Percentiles rank a stretch among this genome's conserved stretches.
Evolutionary conservation across 2,113 vertebrate genomes (phyloP).

Genomic region (Gambusia holbrooki): DNA sequence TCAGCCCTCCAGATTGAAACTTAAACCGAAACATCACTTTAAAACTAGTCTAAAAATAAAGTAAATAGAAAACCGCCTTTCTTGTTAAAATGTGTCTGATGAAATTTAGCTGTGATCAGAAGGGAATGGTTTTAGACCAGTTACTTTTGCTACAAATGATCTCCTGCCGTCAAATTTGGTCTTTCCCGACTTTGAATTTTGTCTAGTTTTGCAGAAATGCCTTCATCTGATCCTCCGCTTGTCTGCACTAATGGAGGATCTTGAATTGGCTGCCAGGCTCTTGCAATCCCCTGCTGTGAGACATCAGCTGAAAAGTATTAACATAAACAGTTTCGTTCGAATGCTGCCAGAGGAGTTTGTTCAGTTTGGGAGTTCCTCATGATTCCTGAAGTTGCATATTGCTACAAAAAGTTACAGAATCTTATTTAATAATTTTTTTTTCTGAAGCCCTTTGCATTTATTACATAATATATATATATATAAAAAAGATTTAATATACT

Average conservation of each 20-base stretch:
- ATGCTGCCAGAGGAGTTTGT: background rate
- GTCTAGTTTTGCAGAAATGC: background rate
- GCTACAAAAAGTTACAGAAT: background rate
- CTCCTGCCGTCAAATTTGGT: background rate
- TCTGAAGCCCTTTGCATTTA: background rate
- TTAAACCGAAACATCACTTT: background rate
- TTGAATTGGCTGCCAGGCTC: background rate
- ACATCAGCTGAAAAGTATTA: background rate
- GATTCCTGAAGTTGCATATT: background rate
- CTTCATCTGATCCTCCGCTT: background rate
- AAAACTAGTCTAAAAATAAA: background rate
- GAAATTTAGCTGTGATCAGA: background rate
- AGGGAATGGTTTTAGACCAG: background rate
- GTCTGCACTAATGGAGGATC: background rate
- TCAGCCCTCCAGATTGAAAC: too few relatives aligned
- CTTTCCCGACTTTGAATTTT: background rate
- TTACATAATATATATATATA: background rate
- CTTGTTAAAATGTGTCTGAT: background rate
- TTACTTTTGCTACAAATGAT: background rate
- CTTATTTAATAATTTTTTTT: background rate
- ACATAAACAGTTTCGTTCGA: background rate
- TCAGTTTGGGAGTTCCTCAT: background rate
- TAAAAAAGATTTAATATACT: background rate
- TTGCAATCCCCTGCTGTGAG: background rate
- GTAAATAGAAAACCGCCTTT: background rate